Evolutionary conservation across 2,113 vertebrate species (phyloP), one percentile per base, ranked within the genome.

Genomic region (Microcebus ravelobensis): DNA sequence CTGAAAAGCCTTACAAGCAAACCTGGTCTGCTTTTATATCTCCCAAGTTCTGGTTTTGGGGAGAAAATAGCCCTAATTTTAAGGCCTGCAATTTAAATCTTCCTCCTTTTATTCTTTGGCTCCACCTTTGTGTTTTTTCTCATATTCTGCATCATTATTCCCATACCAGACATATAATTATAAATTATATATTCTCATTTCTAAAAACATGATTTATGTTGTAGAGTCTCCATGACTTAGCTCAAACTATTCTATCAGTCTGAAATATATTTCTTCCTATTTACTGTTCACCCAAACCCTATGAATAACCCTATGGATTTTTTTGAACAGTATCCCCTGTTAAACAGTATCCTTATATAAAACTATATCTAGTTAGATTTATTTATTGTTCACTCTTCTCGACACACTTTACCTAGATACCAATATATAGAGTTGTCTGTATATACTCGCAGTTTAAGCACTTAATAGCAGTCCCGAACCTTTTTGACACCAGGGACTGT

Each of bases 141-240:
- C 5, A 11, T 25, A 14, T 25, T 13, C 13, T 50, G 36, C 29
- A 14, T n/a, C 5, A 34, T 34, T 39, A 59, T 42, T 39, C 2
- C 50, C 15, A 31, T 3, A 0, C 1, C 25, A 23, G 3, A 17
- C 2, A 1, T 31, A n/a, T 6, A 27, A 42, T 12, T 59, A 1
- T 27, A 52, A 31, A 39, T 77, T 3, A 82, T 31, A 3, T 25
- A 29, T 23, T 55, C 15, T 18, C 17, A n/a, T 31, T 88, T 94
- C 34, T 80, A 18, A 61, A 77, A 61, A 36, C 25, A 52, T 8
- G 3, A 18, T 21, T 61, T 34, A 18, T 1, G 9, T 55, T 90
- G 76, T 23, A 29, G 6, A 31, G 8, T 84, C 14, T 71, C 45
- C 3, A 18, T 50, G 11, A 8, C 39, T 48, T 45, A 57, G 17